phyloP scores from a whole-genome alignment of 2,113 vertebrate species.

The Neofelis nebulosa region DNA sequence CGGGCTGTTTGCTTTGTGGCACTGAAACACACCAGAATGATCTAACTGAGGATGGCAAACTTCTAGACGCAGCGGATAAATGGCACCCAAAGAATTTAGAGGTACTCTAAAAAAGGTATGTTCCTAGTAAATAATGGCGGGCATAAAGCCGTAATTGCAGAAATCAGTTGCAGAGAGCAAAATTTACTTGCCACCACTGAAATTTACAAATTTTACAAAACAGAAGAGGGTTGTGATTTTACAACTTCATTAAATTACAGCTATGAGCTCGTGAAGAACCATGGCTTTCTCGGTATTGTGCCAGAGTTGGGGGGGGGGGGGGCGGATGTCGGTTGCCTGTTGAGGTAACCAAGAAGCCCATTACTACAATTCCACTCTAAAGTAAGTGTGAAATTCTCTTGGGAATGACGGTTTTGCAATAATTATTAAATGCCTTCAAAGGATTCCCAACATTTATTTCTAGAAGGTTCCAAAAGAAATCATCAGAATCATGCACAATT shows the following conservation, averaged over 20 bases:
- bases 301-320: accelerated
- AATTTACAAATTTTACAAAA: not conserved
- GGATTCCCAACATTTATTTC: not conserved
- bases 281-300: not conserved
- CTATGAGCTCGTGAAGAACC: not conserved
- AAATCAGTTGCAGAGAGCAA: not conserved
- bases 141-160: not conserved
- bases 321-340: not conserved
- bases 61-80: slow-evolving; percentile 34
- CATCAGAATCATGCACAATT: not conserved
- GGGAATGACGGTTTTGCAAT: not conserved
- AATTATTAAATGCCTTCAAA: slow-evolving; percentile 32
- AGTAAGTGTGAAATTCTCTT: not conserved
- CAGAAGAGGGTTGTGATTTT: not conserved
- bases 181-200: not conserved
- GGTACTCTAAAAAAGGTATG: not conserved
- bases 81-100: not conserved
- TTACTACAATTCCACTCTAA: slow-evolving; percentile 6
- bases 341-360: slow-evolving; percentile 1
- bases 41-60: slow-evolving; percentile 32
- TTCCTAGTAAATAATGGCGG: not conserved
- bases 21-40: slow-evolving; percentile 31
- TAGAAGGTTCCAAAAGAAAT: slow-evolving; percentile 45
- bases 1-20: slow-evolving; percentile 21
- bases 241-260: slow-evolving; percentile 14